Evolutionary conservation across 2,113 vertebrate species (phyloP).

Genomic region (Cygnus buccinator): DNA sequence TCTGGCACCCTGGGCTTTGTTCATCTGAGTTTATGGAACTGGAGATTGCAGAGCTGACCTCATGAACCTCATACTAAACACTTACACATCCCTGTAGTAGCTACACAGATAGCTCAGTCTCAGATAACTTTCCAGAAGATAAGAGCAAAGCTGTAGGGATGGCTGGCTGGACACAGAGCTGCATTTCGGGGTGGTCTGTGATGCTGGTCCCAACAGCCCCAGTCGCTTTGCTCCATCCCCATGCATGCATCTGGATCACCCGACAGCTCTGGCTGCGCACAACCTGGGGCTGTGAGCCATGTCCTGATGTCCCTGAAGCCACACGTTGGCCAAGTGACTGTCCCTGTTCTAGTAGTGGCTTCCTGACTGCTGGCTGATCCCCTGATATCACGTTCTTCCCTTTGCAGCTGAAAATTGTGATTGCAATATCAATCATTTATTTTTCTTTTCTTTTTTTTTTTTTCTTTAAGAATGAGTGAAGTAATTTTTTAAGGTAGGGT

Average conservation of each 20-base stretch:
- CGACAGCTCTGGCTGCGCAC: accelerated
- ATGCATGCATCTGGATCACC: accelerated
- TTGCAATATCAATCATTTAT: background rate
- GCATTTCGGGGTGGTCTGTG: background rate
- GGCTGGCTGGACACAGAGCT: background rate
- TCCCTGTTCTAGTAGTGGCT: background rate
- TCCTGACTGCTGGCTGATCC: background rate
- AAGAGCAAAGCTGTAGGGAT: background rate
- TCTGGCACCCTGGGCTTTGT: background rate
- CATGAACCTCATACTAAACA: background rate
- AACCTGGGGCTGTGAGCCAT: background rate
- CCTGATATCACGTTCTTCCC: background rate
- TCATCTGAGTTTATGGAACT: background rate
- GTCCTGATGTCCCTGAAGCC: background rate
- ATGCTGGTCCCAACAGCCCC: background rate
- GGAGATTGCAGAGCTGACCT: background rate
- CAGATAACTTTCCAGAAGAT: background rate
- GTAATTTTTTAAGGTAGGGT: background rate
- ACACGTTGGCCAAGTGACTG: background rate
- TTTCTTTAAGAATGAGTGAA: background rate
- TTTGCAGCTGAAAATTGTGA: background rate
- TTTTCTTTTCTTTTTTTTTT: background rate
- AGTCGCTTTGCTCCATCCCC: background rate
- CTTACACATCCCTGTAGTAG: background rate
- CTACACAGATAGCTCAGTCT: background rate